phyloP scores from a whole-genome alignment of 2,113 vertebrate genomes.

The Platichthys stellatus region DNA sequence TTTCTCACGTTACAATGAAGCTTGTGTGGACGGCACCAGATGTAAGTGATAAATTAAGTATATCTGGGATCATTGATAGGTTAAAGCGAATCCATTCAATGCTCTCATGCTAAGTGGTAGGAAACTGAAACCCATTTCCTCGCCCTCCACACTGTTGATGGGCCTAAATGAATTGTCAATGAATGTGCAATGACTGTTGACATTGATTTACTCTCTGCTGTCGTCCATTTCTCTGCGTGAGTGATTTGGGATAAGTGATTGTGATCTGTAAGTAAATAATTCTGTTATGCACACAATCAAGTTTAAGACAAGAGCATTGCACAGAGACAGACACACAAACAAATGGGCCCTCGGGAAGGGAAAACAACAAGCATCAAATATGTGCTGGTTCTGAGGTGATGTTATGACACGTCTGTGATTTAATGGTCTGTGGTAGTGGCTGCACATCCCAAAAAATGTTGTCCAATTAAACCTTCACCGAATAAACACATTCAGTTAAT shows the following conservation, averaged over 20 bases:
- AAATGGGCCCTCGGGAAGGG: conserved; percentile 31
- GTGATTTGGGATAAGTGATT: conserved; percentile 24
- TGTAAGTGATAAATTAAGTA: no score
- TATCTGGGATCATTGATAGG: not conserved
- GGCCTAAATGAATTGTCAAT: conserved; percentile 63
- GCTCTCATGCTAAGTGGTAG: conserved; percentile 24
- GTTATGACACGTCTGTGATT: not conserved
- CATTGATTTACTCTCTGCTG: conserved; percentile 53
- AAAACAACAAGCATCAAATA: conserved; percentile 32
- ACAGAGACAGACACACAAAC: not conserved
- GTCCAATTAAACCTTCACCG: no score
- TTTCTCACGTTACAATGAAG: no score
- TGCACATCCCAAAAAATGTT: no score
- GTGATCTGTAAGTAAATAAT: conserved; percentile 39
- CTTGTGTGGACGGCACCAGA: no score
- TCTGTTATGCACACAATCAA: conserved; percentile 35
- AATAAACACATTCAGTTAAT: no score
- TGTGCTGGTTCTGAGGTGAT: conserved; percentile 19
- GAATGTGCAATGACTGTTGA: conserved; percentile 62
- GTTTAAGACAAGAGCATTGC: conserved; percentile 29
- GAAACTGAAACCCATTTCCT: conserved; percentile 49
- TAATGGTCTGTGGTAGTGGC: not conserved
- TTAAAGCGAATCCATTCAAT: conserved; percentile 47
- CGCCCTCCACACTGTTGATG: conserved; percentile 27
- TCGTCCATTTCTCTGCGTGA: conserved; percentile 17